Evolutionary conservation across 2,113 vertebrate species (phyloP), one percentile per base, ranked within the genome.

Genomic region (Thalassarche chlororhynchos): DNA sequence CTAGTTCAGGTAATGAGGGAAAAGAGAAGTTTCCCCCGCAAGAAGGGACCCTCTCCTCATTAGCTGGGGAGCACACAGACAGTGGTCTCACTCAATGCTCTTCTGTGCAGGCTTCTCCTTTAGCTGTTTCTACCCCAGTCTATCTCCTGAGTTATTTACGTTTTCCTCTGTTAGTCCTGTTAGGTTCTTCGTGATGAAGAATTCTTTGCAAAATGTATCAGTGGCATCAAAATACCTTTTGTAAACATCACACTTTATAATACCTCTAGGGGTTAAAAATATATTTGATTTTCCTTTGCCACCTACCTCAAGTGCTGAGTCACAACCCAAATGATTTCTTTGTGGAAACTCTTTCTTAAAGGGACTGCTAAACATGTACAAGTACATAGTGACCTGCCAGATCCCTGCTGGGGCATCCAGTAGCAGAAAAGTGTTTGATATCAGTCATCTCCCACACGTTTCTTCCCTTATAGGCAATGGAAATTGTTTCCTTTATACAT

Each of bases 1-100:
- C 8, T 38, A 3, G 34, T 38, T 42, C 25, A 36, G 38, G 19
- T 11, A 36, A 38, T 1, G 6, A 69, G 17, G 49, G 16, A 78
- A 52, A 60, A 4, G 4, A 26, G 58, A 44, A 2, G 8, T 82
- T 52, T 40, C 2, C 5, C 23, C 23, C 1, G 1, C 9, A 38
- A 20, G 31, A 58, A 60, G 51, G 40, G 42, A 11, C 18, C 24
- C 9, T 40, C 34, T 58, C 26, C 44, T 87, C 3, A 0, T 18
- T 18, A 79, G 38, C 21, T 42, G 36, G 6, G 26, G 17, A 52
- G 2, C 52, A 40, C 29, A 29, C 21, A 31, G 38, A 2, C 4
- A 2, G 24, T 12, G 38, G 12, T 49, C 21, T 72, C 28, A 5
- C 19, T 40, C 17, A 2, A 17, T 47, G 6, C 44, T 52, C 13